Evolutionary conservation across 2,797 vertebrate genomes (phyloP).

Genomic region (Echeneis naucrates): DNA sequence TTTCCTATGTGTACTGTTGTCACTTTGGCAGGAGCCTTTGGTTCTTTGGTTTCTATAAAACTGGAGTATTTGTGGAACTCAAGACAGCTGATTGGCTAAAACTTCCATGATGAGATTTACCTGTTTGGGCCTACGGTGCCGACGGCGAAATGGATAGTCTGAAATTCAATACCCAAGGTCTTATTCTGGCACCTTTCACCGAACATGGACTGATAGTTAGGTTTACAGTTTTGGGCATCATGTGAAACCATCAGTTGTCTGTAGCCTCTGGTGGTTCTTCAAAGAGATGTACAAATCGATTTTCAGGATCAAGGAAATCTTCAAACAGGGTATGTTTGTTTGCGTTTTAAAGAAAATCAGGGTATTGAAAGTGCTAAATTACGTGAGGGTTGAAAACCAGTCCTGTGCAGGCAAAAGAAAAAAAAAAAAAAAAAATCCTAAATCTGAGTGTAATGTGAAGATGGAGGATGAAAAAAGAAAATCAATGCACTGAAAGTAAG

Average conservation of each 20-base stretch:
- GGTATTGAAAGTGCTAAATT: background rate
- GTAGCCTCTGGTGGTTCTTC: slow-evolving; percentile 24
- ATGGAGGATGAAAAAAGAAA: slow-evolving; percentile 16
- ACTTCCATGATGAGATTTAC: slow-evolving; percentile 1
- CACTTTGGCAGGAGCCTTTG: slow-evolving; percentile 8
- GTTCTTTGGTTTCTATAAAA: too few relatives aligned
- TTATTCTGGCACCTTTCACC: background rate
- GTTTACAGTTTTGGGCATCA: background rate
- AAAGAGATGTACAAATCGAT: slow-evolving; percentile 10
- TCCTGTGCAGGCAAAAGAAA: background rate
- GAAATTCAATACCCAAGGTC: background rate
- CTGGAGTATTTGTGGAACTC: too few relatives aligned
- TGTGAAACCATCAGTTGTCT: slow-evolving; percentile 15
- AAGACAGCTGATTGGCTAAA: background rate
- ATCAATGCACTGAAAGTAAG: slow-evolving; percentile 26
- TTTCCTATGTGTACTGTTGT: slow-evolving; percentile 5
- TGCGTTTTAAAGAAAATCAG: slow-evolving; percentile 3
- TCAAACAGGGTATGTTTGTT: background rate
- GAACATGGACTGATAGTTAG: background rate
- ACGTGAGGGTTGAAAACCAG: background rate
- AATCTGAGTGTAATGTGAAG: slow-evolving; percentile 4
- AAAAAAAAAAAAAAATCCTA: background rate
- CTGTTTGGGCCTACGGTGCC: background rate
- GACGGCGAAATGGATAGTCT: background rate
- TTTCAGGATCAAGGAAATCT: slow-evolving; percentile 15